phyloP scores from a whole-genome alignment of 2,888 invertebrate genomes.

The Crepidodera aurea region DNA sequence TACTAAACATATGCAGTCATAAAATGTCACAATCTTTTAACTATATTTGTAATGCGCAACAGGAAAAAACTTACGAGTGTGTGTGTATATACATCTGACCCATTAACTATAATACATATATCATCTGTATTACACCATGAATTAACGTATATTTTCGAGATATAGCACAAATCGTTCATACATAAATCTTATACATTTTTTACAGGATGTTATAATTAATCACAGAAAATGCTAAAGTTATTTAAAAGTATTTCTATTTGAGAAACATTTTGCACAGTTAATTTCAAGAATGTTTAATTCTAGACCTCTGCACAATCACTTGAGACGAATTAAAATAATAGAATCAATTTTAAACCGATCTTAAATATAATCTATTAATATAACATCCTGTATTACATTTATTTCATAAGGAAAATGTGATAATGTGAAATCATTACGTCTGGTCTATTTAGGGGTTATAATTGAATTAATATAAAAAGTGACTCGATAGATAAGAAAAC shows the following conservation, averaged over 20 bases:
- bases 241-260: no score
- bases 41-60: no score
- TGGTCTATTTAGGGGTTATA: slow-evolving; percentile 9
- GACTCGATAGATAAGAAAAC: slow-evolving; percentile 16
- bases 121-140: slow-evolving; percentile 32
- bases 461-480: slow-evolving; percentile 11
- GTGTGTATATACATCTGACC: slow-evolving; percentile 20
- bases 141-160: slow-evolving; percentile 16
- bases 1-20: slow-evolving; percentile 41
- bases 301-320: no score
- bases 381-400: no score
- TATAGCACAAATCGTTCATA: slow-evolving; percentile 13
- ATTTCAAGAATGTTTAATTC: no score
- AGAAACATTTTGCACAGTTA: no score
- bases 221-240: no score
- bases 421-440: no score
- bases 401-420: slow-evolving; percentile 41
- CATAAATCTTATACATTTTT: background rate
- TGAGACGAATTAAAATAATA: no score
- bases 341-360: no score
- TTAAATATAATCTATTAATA: no score
- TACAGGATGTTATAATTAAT: slow-evolving; percentile 10
- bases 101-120: slow-evolving; percentile 22
- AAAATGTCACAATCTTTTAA: slow-evolving; percentile 42
- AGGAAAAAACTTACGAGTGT: no score